phyloP scores from a whole-genome alignment of 37 sponge, comb jelly and placozoan species.

The Spongilla lacustris region DNA sequence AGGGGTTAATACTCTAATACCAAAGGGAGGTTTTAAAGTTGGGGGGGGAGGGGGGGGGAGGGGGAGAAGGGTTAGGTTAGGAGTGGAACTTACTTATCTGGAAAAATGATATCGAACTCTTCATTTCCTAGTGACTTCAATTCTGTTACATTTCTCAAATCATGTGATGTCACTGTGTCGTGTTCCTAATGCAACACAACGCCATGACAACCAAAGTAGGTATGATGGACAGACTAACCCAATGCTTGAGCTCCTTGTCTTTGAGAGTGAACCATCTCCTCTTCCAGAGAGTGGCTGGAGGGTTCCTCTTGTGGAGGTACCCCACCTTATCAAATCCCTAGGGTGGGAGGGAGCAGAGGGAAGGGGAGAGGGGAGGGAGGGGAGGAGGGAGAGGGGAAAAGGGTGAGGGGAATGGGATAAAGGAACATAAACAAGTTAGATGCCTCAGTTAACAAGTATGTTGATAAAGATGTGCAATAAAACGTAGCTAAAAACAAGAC shows the following conservation, averaged over 20 bases:
- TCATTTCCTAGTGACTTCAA: slow-evolving; percentile 56
- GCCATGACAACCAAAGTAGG: not conserved
- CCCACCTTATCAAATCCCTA: slow-evolving; percentile 84
- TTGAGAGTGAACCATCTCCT: slow-evolving; percentile 80
- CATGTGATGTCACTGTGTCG: slow-evolving; percentile 63
- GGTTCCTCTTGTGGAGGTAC: slow-evolving; percentile 60
- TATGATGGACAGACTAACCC: not conserved
- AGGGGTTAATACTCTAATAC: too few relatives aligned
- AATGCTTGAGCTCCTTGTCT: slow-evolving; percentile 29
- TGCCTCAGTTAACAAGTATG: too few relatives aligned
- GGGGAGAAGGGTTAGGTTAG: not conserved
- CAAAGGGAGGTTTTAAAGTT: too few relatives aligned
- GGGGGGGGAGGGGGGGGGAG: too few relatives aligned
- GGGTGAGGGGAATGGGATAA: not conserved
- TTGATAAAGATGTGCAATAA: too few relatives aligned
- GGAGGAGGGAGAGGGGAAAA: not conserved
- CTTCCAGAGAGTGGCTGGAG: slow-evolving; percentile 63
- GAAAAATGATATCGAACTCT: slow-evolving; percentile 49
- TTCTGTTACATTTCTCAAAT: slow-evolving; percentile 66
- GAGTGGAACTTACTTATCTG: slow-evolving; percentile 51
- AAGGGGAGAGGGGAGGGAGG: not conserved
- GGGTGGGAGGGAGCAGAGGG: not conserved
- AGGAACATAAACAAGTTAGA: too few relatives aligned
- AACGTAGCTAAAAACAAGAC: too few relatives aligned
- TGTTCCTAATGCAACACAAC: slow-evolving; percentile 19